Evolutionary conservation across 2,797 vertebrate species (phyloP).

Genomic region (Coilia nasus): DNA sequence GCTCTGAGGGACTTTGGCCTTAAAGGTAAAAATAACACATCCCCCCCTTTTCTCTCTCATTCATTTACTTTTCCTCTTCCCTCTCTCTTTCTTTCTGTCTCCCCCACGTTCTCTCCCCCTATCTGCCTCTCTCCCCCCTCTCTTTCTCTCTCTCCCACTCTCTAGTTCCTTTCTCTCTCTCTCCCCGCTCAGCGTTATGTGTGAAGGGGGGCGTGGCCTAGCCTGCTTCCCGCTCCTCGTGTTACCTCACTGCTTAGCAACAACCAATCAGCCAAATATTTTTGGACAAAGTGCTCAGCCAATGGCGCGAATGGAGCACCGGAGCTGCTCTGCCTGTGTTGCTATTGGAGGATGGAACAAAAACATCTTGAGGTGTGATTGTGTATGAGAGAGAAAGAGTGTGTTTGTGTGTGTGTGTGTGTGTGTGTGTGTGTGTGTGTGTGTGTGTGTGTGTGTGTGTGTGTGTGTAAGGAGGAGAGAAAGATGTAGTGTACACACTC

Average conservation of each 20-base stretch:
- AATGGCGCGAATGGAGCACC: conserved; percentile 66
- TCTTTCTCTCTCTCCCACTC: conserved; percentile 48
- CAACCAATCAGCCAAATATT: conserved; percentile 82
- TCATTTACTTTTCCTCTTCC: background rate
- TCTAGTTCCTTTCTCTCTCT: conserved; percentile 46
- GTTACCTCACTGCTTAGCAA: conserved; percentile 82
- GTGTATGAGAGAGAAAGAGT: background rate
- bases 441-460: conserved; percentile 11
- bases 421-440: conserved; percentile 12
- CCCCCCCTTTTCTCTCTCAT: conserved; percentile 53
- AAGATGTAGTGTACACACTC: background rate
- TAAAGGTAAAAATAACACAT: no score
- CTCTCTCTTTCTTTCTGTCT: conserved; percentile 38
- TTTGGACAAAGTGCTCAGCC: conserved; percentile 74
- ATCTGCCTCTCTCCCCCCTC: background rate
- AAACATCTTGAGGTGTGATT: conserved; percentile 61
- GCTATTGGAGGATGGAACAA: conserved; percentile 66
- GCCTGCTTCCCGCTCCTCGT: conserved; percentile 69
- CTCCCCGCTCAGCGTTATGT: conserved; percentile 49
- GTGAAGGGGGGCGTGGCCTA: conserved; percentile 55
- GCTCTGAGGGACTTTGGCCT: background rate
- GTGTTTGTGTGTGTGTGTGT: conserved; percentile 18
- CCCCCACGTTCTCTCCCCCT: conserved; percentile 54
- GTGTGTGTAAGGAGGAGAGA: background rate
- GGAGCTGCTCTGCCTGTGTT: conserved; percentile 56